Evolutionary conservation across 2,888 invertebrate species (phyloP).

Genomic region (Agonopterix heracliana): DNA sequence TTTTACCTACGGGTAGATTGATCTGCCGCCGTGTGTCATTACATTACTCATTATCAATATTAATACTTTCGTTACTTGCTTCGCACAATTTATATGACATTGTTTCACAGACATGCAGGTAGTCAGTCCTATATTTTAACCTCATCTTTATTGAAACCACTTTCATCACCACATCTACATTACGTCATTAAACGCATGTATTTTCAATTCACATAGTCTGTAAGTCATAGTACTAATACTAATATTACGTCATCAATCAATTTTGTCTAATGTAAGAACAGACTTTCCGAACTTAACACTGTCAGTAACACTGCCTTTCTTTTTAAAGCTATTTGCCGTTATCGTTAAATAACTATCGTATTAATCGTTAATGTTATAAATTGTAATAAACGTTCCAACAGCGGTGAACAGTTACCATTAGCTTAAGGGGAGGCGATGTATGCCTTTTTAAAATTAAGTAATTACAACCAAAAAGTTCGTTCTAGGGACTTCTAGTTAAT

Average conservation of each 20-base stretch:
- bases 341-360: constrained; percentile 50
- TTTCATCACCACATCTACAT: no score
- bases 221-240: neutral
- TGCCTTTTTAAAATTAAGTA: constrained; percentile 62
- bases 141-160: neutral
- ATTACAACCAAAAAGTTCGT: constrained; percentile 75
- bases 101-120: neutral
- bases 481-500: constrained; percentile 70
- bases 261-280: constrained; percentile 21
- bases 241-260: neutral
- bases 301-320: constrained; percentile 59
- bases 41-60: no score
- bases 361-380: constrained; percentile 60
- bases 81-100: neutral
- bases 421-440: constrained; percentile 48
- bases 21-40: no score
- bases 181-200: neutral
- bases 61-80: no score
- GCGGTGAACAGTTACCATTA: constrained; percentile 76
- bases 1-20: no score
- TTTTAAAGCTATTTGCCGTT: constrained; percentile 53
- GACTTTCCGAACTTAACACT: constrained; percentile 43
- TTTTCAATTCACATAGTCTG: neutral
- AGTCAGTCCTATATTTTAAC: neutral
- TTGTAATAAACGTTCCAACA: constrained; percentile 70